phyloP scores from a whole-genome alignment of 2,797 vertebrate genomes.

The Apogon hyalosoma region DNA sequence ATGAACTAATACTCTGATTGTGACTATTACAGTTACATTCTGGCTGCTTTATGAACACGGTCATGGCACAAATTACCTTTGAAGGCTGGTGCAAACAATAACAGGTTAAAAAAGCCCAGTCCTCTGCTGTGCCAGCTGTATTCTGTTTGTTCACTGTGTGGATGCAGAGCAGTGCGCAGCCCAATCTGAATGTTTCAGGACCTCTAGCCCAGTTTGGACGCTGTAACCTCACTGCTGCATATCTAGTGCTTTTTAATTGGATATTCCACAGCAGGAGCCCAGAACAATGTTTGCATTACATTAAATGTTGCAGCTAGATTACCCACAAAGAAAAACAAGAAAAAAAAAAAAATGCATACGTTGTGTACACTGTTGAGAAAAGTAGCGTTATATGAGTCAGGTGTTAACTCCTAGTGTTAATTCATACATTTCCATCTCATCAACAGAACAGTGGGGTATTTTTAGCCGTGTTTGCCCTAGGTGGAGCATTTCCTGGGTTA shows the following conservation, averaged over 20 bases:
- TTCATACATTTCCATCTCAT: slow-evolving; percentile 56
- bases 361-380: slow-evolving; percentile 13
- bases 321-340: slow-evolving; percentile 25
- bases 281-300: slow-evolving; percentile 55
- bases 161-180: slow-evolving; percentile 21
- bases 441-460: slow-evolving; percentile 52
- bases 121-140: slow-evolving; percentile 1
- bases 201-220: slow-evolving; percentile 58
- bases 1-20: neutral
- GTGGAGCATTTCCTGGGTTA: slow-evolving; percentile 53
- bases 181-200: slow-evolving; percentile 55
- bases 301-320: slow-evolving; percentile 33
- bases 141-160: slow-evolving; percentile 34
- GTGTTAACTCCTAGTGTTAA: slow-evolving; percentile 31
- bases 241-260: slow-evolving; percentile 70
- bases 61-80: neutral
- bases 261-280: slow-evolving; percentile 59
- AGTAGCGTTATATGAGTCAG: slow-evolving; percentile 28
- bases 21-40: neutral
- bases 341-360: neutral
- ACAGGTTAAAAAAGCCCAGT: slow-evolving; percentile 13
- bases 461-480: slow-evolving; percentile 46
- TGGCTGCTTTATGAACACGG: neutral
- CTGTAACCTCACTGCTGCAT: slow-evolving; percentile 30
- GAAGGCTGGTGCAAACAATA: slow-evolving; percentile 9